Evolutionary conservation across 2,888 invertebrate species (phyloP).

Genomic region (Aphelenchoides bicaudatus): DNA sequence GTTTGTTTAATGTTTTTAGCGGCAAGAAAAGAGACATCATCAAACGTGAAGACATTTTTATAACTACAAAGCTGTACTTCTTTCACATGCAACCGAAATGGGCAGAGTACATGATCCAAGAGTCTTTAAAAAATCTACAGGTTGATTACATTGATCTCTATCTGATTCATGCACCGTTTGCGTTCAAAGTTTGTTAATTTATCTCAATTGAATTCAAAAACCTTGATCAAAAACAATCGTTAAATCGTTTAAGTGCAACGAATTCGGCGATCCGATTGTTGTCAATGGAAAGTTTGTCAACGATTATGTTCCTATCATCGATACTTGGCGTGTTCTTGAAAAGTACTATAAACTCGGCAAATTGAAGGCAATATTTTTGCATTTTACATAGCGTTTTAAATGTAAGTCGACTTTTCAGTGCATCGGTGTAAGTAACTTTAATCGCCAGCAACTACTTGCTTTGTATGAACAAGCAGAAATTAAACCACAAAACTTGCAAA

Average conservation of each 20-base stretch:
- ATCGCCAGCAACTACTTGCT: slow-evolving; percentile 45
- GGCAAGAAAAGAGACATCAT: no score
- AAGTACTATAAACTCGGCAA: slow-evolving; percentile 40
- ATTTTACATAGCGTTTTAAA: no score
- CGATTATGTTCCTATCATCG: slow-evolving; percentile 34
- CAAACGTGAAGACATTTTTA: slow-evolving; percentile 59
- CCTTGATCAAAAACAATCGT: no score
- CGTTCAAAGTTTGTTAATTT: no score
- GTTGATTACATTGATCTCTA: slow-evolving; percentile 31
- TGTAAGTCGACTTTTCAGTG: no score
- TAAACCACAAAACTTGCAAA: slow-evolving; percentile 53
- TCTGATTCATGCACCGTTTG: slow-evolving; percentile 27
- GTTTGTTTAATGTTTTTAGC: no score
- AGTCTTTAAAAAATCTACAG: slow-evolving; percentile 22
- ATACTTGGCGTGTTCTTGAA: slow-evolving; percentile 48
- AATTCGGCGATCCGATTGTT: no score
- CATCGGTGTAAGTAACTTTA: slow-evolving; percentile 55
- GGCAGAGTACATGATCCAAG: slow-evolving; percentile 17
- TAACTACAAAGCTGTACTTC: slow-evolving; percentile 52
- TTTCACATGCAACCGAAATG: background rate
- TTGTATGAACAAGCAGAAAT: slow-evolving; percentile 48
- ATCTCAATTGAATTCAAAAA: no score
- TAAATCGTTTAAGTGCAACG: no score
- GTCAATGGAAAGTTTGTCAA: no score
- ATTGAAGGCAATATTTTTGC: slow-evolving; percentile 44